These are phyloP conservation scores for Glaucopsyche alexis DNA, from an alignment of 2,888 invertebrate species.

Conservation along the genomic window DNA sequence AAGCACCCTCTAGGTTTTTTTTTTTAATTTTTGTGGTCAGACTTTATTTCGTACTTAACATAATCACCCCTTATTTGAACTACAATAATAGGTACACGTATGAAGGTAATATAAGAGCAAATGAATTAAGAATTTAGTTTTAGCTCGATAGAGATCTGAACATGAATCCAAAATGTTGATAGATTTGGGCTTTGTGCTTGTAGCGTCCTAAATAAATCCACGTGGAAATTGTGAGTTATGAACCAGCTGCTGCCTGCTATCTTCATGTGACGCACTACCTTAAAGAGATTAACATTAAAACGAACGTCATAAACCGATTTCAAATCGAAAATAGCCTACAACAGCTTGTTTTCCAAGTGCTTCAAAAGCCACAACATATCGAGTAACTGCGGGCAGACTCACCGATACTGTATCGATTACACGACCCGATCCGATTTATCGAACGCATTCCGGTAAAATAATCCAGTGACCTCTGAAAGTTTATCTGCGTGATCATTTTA, in stretches of 20 bases:
- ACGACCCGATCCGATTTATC: constrained; percentile 30
- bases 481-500: constrained; percentile 2
- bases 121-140: no score
- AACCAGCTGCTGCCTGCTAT: not conserved
- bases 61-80: no score
- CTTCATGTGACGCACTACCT: not conserved
- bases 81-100: no score
- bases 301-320: constrained; percentile 17
- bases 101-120: no score
- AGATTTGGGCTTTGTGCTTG: no score
- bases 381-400: constrained; percentile 31
- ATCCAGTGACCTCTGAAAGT: constrained; percentile 1
- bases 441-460: constrained; percentile 28
- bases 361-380: constrained; percentile 31
- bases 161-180: no score
- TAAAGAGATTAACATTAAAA: constrained; percentile 8
- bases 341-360: constrained; percentile 29
- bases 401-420: constrained; percentile 31
- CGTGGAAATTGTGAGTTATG: not conserved
- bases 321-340: constrained; percentile 9
- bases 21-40: no score
- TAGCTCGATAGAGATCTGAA: no score
- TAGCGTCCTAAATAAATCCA: no score
- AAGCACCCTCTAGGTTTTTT: no score
- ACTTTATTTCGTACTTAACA: no score